Conservation (phyloP, 2,113 vertebrate genomes). For the Microcebus jonahi region DNA sequence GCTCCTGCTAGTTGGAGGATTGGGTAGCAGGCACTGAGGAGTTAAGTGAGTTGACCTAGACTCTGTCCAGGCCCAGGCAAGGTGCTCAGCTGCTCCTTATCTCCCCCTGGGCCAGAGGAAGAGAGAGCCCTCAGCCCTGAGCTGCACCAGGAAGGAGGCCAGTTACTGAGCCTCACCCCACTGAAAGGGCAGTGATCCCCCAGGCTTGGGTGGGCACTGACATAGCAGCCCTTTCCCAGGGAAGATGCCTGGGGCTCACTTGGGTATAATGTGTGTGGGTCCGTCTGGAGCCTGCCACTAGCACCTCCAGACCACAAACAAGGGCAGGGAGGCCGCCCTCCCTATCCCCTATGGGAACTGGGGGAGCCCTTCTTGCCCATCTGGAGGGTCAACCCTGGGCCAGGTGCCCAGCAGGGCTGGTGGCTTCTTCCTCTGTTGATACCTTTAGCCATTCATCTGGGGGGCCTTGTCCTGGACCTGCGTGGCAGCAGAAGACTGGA, state of each 20-base stretch:
- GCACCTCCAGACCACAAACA: background rate
- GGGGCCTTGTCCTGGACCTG: background rate
- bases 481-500: background rate
- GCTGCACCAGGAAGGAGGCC: background rate
- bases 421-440: background rate
- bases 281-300: background rate
- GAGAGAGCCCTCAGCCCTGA: background rate
- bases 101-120: background rate
- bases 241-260: background rate
- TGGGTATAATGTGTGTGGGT: background rate
- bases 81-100: background rate
- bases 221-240: background rate
- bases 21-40: background rate
- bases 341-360: background rate
- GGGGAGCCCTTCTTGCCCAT: background rate
- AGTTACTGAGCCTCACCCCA: background rate
- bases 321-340: background rate
- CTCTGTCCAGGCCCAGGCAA: background rate
- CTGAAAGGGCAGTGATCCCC: background rate
- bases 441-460: background rate
- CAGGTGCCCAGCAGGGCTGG: background rate
- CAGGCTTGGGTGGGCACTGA: background rate
- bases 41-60: background rate
- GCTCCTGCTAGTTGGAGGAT: background rate
- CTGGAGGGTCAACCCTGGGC: background rate